Conservation (phyloP, 1,140 invertebrate genomes). For the Psilanteris sp. region DNA sequence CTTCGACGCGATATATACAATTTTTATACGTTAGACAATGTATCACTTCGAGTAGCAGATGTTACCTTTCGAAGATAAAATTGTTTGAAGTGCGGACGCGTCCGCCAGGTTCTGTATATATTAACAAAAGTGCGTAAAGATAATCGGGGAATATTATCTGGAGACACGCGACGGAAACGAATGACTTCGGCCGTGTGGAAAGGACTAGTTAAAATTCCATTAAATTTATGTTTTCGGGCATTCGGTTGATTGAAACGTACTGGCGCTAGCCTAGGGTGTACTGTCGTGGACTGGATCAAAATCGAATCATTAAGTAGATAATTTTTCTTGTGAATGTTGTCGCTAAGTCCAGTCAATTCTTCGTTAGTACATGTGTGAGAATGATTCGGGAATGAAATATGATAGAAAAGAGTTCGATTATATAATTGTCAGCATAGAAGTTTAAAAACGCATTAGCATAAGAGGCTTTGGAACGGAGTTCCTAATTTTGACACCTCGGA, state of each 20-base stretch:
- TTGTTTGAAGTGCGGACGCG: constrained; percentile 12
- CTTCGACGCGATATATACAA: constrained; percentile 26
- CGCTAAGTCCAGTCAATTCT: too few relatives aligned
- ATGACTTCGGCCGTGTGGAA: constrained; percentile 16
- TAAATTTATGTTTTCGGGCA: constrained; percentile 26
- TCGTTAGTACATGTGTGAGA: neutral
- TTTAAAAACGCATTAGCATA: constrained; percentile 12
- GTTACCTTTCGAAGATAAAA: constrained; percentile 39
- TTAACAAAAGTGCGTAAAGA: constrained; percentile 22
- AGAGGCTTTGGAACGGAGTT: neutral
- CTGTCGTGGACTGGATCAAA: too few relatives aligned
- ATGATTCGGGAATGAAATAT: neutral
- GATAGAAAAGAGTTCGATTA: neutral
- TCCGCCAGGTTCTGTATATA: constrained; percentile 12
- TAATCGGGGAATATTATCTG: constrained; percentile 21
- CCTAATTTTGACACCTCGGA: neutral
- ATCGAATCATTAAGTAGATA: too few relatives aligned
- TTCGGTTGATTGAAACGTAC: constrained; percentile 31
- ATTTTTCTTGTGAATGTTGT: too few relatives aligned
- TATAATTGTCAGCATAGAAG: neutral
- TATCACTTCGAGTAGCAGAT: constrained; percentile 21
- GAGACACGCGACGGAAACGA: constrained; percentile 19
- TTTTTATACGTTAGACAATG: constrained; percentile 18
- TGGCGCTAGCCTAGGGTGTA: too few relatives aligned
- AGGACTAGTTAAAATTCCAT: constrained; percentile 39